These are phyloP conservation scores for Tanypteryx hageni DNA, from an alignment of 2,888 invertebrate species.

Conservation along the genomic window DNA sequence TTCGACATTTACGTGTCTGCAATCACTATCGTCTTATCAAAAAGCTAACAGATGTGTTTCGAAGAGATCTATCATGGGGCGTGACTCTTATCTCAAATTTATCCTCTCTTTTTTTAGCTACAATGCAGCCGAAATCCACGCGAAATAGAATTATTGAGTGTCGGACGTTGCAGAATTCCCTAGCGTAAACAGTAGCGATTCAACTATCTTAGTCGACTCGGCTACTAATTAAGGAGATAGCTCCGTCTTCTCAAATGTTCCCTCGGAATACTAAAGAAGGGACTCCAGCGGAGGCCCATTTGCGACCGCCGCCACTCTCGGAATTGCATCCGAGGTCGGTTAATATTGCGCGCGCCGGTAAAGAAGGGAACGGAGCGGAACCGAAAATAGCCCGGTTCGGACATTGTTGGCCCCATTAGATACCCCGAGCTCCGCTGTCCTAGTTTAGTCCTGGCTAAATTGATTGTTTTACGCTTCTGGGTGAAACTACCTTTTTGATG, in stretches of 20 bases:
- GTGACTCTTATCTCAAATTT: too few relatives aligned
- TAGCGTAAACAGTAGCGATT: not conserved
- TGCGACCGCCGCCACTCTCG: not conserved
- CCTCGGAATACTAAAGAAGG: not conserved
- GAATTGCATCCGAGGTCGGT: not conserved
- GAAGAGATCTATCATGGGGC: too few relatives aligned
- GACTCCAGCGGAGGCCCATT: not conserved
- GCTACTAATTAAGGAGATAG: not conserved
- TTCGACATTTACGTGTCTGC: too few relatives aligned
- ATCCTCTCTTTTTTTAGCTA: too few relatives aligned
- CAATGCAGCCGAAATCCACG: not conserved
- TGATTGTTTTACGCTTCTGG: not conserved
- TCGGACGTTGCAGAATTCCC: not conserved
- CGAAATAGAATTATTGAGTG: not conserved
- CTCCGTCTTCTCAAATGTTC: not conserved
- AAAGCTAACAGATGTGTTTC: too few relatives aligned
- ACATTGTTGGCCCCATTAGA: not conserved
- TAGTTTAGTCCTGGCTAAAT: not conserved
- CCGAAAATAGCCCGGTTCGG: not conserved
- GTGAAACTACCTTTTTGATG: not conserved
- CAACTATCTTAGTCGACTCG: not conserved
- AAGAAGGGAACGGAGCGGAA: not conserved
- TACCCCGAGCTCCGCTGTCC: not conserved
- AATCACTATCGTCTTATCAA: too few relatives aligned
- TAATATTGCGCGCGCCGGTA: not conserved